Evolutionary conservation across 1,140 invertebrate species (phyloP).

Genomic region (Microplitis mediator): DNA sequence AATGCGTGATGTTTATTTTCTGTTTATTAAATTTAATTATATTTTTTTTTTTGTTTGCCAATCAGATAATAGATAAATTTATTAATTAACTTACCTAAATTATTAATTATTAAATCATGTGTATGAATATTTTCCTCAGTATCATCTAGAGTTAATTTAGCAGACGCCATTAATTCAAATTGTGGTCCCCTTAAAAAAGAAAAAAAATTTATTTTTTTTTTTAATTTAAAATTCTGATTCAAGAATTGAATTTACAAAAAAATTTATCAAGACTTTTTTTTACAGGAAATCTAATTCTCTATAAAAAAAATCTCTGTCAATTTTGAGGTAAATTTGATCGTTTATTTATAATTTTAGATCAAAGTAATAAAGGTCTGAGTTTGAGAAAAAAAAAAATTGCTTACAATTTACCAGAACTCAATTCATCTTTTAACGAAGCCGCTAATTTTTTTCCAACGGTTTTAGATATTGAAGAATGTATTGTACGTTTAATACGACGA

Average conservation of each 20-base stretch:
- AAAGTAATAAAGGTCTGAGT: neutral
- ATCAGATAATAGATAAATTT: neutral
- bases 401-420: constrained; percentile 62
- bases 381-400: constrained; percentile 25
- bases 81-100: constrained; percentile 50
- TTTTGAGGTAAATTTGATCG: no score
- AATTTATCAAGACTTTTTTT: no score
- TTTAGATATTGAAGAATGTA: constrained; percentile 73
- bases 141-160: constrained; percentile 68
- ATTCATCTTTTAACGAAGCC: constrained; percentile 64
- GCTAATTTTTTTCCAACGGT: constrained; percentile 72
- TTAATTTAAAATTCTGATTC: neutral
- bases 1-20: constrained; percentile 66
- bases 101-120: constrained; percentile 63
- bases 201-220: constrained; percentile 16
- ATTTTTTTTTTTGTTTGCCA: neutral
- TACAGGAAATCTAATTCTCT: no score
- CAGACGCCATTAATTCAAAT: constrained; percentile 73
- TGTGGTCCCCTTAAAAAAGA: constrained; percentile 66
- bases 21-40: constrained; percentile 35
- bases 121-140: constrained; percentile 66
- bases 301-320: no score
- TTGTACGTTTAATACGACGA: constrained; percentile 71
- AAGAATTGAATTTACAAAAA: no score
- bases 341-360: no score